These are phyloP conservation scores for Babyrousa celebensis DNA, from an alignment of 2,797 vertebrate genomes.

Conservation along the genomic window DNA sequence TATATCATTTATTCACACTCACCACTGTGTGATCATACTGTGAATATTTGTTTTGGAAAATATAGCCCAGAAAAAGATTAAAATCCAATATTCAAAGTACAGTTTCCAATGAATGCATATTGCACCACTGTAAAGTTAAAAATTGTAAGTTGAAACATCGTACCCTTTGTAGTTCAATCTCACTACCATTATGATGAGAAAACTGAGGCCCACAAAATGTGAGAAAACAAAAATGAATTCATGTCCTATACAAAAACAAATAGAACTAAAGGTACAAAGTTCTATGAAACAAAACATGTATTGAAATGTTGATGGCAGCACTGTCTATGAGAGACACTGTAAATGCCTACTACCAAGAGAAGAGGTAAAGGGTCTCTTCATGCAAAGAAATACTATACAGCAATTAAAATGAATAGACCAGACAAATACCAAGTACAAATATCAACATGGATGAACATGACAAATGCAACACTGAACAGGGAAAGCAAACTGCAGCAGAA, in stretches of 20 bases:
- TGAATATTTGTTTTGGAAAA: too few relatives aligned
- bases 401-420: neutral
- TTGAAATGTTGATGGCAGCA: neutral
- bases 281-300: neutral
- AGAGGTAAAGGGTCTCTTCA: neutral
- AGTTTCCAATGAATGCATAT: neutral
- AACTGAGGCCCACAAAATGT: conserved; percentile 16
- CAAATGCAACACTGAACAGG: neutral
- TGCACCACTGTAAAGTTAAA: fast-evolving
- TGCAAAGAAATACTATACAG: neutral
- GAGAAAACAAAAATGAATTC: neutral
- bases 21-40: neutral
- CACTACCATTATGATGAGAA: neutral
- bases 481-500: conserved; percentile 41
- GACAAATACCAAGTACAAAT: neutral
- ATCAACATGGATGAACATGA: neutral
- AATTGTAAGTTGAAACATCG: neutral
- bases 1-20: neutral
- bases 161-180: neutral
- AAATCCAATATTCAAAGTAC: neutral
- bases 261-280: neutral
- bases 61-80: neutral
- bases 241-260: conserved; percentile 58
- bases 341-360: neutral
- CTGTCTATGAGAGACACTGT: neutral